Conservation (phyloP, 2,888 invertebrate species). For the Perizoma flavofasciatum region DNA sequence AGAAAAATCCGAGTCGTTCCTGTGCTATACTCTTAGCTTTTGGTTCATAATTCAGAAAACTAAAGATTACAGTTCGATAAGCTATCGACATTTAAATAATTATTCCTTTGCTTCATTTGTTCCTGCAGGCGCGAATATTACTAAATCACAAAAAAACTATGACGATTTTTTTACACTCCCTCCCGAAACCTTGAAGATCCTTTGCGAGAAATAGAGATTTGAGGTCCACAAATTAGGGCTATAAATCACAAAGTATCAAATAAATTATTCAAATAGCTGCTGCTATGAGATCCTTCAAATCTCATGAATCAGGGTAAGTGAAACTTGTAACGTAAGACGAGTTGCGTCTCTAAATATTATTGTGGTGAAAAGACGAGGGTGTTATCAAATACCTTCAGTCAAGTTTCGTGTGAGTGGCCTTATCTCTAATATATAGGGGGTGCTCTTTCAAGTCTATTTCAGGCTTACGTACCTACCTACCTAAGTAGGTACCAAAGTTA, state of each 20-base stretch:
- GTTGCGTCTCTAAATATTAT: constrained; percentile 11
- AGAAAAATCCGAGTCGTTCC: no score
- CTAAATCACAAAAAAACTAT: constrained; percentile 23
- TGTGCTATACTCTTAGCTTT: no score
- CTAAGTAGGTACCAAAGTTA: no score
- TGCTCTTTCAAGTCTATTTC: constrained; percentile 3
- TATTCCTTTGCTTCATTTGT: constrained; percentile 3
- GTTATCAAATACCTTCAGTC: constrained; percentile 11
- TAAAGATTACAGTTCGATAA: no score
- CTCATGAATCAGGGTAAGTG: constrained; percentile 21
- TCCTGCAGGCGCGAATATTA: constrained; percentile 13
- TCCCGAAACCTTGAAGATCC: constrained; percentile 15
- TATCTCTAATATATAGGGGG: not conserved
- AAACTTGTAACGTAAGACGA: constrained; percentile 14
- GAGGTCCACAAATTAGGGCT: constrained; percentile 36
- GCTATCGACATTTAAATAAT: no score
- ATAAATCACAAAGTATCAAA: constrained; percentile 39
- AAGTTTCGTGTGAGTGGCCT: constrained; percentile 15
- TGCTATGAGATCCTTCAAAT: constrained; percentile 30
- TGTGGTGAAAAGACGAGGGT: constrained; percentile 22
- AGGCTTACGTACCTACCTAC: not conserved
- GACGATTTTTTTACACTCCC: constrained; percentile 25
- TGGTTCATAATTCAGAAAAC: no score
- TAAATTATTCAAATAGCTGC: constrained; percentile 39
- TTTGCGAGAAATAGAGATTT: constrained; percentile 29